Conservation (phyloP, 2,888 invertebrate genomes). For the Morpho achilles region DNA sequence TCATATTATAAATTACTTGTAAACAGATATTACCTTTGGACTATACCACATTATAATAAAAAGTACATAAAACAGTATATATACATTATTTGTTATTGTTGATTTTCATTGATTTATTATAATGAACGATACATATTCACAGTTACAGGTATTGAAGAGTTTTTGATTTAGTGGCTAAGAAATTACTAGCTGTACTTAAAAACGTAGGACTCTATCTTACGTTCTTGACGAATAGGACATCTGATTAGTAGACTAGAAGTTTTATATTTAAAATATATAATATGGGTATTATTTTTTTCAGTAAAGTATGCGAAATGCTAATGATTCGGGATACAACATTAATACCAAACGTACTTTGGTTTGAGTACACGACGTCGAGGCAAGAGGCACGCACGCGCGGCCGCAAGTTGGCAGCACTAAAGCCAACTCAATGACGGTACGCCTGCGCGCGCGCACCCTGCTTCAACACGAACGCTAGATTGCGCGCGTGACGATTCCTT, state of each 20-base stretch:
- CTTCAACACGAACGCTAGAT: conserved; percentile 40
- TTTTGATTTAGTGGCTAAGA: too few relatives aligned
- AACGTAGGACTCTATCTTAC: too few relatives aligned
- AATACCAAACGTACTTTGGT: conserved; percentile 95
- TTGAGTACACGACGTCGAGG: conserved; percentile 93
- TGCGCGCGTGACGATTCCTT: conserved; percentile 71
- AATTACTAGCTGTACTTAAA: too few relatives aligned
- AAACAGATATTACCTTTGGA: too few relatives aligned
- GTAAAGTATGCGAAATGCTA: conserved; percentile 91
- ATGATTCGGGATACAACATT: conserved; percentile 92
- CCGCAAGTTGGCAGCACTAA: conserved; percentile 88
- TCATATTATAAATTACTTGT: background rate
- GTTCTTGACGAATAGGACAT: too few relatives aligned
- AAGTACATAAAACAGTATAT: too few relatives aligned
- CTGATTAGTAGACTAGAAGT: too few relatives aligned
- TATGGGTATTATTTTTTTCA: conserved; percentile 54
- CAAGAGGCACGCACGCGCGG: conserved; percentile 90
- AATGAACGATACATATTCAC: too few relatives aligned
- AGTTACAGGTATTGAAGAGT: too few relatives aligned
- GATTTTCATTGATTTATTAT: too few relatives aligned
- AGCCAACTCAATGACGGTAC: conserved; percentile 88
- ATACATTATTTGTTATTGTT: too few relatives aligned
- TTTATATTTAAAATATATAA: background rate
- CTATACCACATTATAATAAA: too few relatives aligned
- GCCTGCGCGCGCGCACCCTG: conserved; percentile 54